These are phyloP conservation scores for Tipula helvola DNA, from an alignment of 2,888 invertebrate genomes.

Conservation along the genomic window DNA sequence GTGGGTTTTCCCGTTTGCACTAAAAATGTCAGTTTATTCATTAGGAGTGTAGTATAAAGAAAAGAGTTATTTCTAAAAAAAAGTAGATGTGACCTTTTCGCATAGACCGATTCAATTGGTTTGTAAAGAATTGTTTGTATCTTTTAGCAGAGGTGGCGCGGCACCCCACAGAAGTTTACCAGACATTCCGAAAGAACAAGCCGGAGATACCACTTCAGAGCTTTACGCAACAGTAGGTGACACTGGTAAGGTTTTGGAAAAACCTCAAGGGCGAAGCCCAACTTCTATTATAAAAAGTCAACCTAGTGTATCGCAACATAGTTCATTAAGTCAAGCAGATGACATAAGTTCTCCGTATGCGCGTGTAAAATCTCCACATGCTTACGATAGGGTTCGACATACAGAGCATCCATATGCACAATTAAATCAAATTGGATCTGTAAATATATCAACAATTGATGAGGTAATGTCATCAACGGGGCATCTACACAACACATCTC, in stretches of 20 bases:
- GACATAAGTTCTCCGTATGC: constrained; percentile 51
- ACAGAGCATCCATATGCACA: constrained; percentile 36
- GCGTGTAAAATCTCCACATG: constrained; percentile 49
- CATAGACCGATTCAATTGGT: too few relatives aligned
- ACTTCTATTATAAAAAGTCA: constrained; percentile 20
- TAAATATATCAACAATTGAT: constrained; percentile 15
- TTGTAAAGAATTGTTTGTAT: neutral
- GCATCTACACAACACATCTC: constrained; percentile 10
- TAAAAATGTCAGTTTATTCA: too few relatives aligned
- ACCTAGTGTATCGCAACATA: constrained; percentile 46
- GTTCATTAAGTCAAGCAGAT: constrained; percentile 43
- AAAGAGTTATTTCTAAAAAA: too few relatives aligned
- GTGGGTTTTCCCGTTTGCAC: too few relatives aligned
- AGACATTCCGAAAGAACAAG: constrained; percentile 63
- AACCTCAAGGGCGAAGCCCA: constrained; percentile 32
- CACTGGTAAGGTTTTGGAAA: constrained; percentile 31
- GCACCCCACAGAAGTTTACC: constrained; percentile 65
- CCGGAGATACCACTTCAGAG: constrained; percentile 69
- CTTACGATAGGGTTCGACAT: constrained; percentile 45
- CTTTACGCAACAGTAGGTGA: constrained; percentile 72
- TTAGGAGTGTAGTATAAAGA: too few relatives aligned
- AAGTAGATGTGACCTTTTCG: too few relatives aligned
- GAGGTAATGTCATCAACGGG: constrained; percentile 16
- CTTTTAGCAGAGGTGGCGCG: constrained; percentile 29
- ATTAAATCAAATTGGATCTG: constrained; percentile 29